Conservation (phyloP, 2,888 invertebrate genomes). For the Congeria kusceri region DNA sequence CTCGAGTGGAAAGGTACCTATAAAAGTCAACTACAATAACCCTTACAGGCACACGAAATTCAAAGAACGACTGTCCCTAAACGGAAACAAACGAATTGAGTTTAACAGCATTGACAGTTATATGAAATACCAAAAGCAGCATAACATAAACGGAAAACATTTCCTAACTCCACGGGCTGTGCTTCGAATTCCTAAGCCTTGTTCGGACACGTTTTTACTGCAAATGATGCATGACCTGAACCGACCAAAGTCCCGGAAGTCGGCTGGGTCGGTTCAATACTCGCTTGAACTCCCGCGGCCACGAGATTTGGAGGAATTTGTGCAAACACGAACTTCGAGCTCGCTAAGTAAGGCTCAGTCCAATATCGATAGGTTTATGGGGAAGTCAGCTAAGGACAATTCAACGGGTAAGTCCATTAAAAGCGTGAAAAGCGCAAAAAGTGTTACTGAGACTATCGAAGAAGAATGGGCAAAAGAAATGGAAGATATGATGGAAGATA, state of each 20-base stretch:
- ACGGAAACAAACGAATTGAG: conserved; percentile 55
- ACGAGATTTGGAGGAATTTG: conserved; percentile 71
- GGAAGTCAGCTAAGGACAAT: conserved; percentile 53
- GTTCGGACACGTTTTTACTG: conserved; percentile 75
- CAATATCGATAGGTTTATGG: conserved; percentile 56
- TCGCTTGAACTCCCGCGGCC: conserved; percentile 68
- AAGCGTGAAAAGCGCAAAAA: conserved; percentile 42
- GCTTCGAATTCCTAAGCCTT: conserved; percentile 71
- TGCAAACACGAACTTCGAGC: conserved; percentile 65
- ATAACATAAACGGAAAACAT: conserved; percentile 53
- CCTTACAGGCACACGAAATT: conserved; percentile 71
- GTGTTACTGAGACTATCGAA: conserved; percentile 46
- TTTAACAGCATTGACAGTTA: conserved; percentile 70
- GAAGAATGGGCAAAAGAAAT: conserved; percentile 42
- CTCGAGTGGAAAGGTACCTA: conserved; percentile 25
- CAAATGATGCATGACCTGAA: conserved; percentile 77
- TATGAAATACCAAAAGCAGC: conserved; percentile 67
- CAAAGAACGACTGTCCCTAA: conserved; percentile 63
- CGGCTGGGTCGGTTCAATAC: conserved; percentile 57
- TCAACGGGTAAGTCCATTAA: conserved; percentile 43
- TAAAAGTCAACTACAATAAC: conserved; percentile 69
- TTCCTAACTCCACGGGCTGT: conserved; percentile 61
- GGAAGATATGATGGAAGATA: background rate
- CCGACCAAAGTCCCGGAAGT: conserved; percentile 52
- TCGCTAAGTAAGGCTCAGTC: conserved; percentile 62